Conservation (phyloP, 2,797 vertebrate genomes). For the Streptopelia turtur region DNA sequence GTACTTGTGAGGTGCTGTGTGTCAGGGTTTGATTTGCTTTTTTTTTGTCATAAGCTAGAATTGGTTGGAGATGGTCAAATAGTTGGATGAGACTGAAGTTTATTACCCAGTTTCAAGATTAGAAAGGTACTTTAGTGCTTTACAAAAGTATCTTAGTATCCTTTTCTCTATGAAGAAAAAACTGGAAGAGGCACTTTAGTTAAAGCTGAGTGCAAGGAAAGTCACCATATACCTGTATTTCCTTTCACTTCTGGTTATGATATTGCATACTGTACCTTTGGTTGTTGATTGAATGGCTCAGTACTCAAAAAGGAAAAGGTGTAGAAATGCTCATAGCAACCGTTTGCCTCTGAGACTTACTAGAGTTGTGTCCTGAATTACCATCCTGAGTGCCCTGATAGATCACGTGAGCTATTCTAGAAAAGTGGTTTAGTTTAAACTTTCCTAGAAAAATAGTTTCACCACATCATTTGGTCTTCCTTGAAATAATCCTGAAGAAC, state of each 20-base stretch:
- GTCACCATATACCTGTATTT: neutral
- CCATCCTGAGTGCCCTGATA: neutral
- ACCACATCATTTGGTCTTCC: neutral
- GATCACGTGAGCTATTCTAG: neutral
- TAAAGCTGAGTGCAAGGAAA: neutral
- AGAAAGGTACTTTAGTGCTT: neutral
- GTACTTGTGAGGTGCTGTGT: neutral
- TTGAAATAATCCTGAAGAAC: neutral
- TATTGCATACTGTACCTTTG: neutral
- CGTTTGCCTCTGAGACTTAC: neutral
- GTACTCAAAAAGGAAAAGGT: neutral
- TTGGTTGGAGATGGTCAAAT: neutral
- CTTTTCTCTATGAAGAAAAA: neutral
- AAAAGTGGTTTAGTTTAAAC: neutral
- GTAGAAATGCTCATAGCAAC: neutral
- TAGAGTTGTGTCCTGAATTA: neutral
- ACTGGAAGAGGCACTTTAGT: neutral
- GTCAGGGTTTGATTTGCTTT: neutral
- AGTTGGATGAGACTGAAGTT: neutral
- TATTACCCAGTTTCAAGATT: neutral
- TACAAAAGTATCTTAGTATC: neutral
- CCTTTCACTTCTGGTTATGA: neutral
- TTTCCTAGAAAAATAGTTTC: neutral
- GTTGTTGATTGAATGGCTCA: neutral
- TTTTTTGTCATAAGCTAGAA: neutral